A percentile compares a stretch with the other conserved stretches of the same genome.
phyloP scores from a whole-genome alignment of 2,113 vertebrate genomes.

The Colistium nudipinnis region DNA sequence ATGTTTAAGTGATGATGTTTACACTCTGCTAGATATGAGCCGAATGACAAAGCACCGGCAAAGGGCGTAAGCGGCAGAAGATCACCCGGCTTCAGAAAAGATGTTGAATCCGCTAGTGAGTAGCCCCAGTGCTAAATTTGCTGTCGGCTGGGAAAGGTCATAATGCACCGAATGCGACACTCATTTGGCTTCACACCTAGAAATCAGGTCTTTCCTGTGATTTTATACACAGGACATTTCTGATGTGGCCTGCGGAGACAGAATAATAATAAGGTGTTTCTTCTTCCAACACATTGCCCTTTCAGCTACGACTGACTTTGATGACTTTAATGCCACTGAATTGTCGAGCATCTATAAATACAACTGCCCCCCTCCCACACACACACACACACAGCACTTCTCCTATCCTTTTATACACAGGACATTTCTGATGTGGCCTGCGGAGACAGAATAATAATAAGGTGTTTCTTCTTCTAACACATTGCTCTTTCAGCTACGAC shows the following conservation, averaged over 20 bases:
- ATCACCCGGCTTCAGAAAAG: constrained; percentile 10
- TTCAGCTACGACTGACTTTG: too few species aligned
- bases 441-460: too few species aligned
- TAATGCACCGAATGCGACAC: constrained; percentile 26
- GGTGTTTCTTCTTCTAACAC: too few species aligned
- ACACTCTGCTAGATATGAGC: constrained; percentile 12
- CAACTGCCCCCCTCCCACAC: too few species aligned
- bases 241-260: constrained; percentile 7
- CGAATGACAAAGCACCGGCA: constrained; percentile 25
- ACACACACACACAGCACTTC: too few species aligned
- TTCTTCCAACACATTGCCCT: too few species aligned
- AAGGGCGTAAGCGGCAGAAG: neutral
- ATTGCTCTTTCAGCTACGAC: too few species aligned
- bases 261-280: too few species aligned
- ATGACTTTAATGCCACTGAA: neutral
- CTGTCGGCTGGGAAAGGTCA: constrained; percentile 1
- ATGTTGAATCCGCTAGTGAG: constrained; percentile 27
- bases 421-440: constrained; percentile 15
- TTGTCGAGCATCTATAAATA: neutral
- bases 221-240: constrained; percentile 24
- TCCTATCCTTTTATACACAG: constrained; percentile 18
- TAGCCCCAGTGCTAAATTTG: neutral
- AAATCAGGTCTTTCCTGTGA: constrained; percentile 21
- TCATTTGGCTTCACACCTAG: neutral
- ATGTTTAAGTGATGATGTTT: constrained; percentile 25